phyloP scores from a whole-genome alignment of 2,113 vertebrate species.

The Podiceps cristatus region DNA sequence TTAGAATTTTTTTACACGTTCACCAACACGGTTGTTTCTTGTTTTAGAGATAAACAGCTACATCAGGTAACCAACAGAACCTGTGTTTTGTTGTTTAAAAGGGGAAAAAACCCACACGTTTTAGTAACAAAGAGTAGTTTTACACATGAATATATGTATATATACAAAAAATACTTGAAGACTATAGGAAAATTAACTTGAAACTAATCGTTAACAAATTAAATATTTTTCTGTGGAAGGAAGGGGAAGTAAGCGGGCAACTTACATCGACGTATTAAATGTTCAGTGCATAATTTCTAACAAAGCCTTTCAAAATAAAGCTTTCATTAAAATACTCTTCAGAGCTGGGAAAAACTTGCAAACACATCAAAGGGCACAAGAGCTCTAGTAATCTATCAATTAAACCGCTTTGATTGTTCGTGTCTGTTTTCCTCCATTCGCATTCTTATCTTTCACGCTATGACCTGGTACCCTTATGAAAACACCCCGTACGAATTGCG shows the following conservation, averaged over 20 bases:
- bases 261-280: not conserved
- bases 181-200: not conserved
- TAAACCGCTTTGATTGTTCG: not conserved
- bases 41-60: not conserved
- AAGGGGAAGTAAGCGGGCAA: not conserved
- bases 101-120: not conserved
- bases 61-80: not conserved
- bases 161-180: not conserved
- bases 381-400: not conserved
- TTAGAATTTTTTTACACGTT: not conserved
- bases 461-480: not conserved
- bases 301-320: conserved; percentile 19
- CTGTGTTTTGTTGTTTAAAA: not conserved
- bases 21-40: not conserved
- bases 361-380: not conserved
- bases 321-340: not conserved
- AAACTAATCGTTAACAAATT: not conserved
- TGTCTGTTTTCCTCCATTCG: not conserved
- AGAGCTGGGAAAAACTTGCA: not conserved
- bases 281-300: not conserved
- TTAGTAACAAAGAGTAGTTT: not conserved
- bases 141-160: not conserved
- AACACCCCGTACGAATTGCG: not conserved
- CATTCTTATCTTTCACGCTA: not conserved
- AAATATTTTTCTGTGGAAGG: not conserved